phyloP scores from a whole-genome alignment of 2,888 invertebrate genomes.

The Ichneumoninae sp. region DNA sequence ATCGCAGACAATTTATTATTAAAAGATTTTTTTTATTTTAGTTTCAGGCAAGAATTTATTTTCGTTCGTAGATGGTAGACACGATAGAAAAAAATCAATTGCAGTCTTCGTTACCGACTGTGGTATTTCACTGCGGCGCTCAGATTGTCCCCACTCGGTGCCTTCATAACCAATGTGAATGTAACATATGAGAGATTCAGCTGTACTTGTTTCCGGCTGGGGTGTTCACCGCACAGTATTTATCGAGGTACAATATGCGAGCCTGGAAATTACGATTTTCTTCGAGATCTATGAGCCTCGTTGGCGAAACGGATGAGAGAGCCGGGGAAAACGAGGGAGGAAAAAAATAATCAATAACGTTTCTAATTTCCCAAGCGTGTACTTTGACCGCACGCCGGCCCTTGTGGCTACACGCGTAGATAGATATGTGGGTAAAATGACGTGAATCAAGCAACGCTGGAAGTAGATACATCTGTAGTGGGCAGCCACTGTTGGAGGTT shows the following conservation, averaged over 20 bases:
- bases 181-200: background rate
- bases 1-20: too few relatives aligned
- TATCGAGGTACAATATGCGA: background rate
- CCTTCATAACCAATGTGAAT: background rate
- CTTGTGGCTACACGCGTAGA: constrained; percentile 4
- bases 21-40: too few relatives aligned
- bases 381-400: constrained; percentile 17
- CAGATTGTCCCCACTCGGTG: background rate
- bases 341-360: constrained; percentile 73
- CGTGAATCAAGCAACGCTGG: background rate
- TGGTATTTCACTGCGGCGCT: background rate
- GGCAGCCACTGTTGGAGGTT: background rate
- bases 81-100: too few relatives aligned
- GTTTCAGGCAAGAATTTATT: too few relatives aligned
- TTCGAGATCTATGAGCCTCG: background rate
- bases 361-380: constrained; percentile 77
- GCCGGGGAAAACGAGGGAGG: background rate
- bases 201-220: background rate
- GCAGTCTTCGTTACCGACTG: background rate
- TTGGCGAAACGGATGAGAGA: background rate
- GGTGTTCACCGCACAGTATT: constrained; percentile 16
- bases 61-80: too few relatives aligned
- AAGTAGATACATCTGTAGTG: constrained; percentile 9
- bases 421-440: constrained; percentile 16
- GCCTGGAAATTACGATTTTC: constrained; percentile 23